Evolutionary conservation across 2,888 invertebrate genomes (phyloP).

Genomic region (Eupithecia exiguata): DNA sequence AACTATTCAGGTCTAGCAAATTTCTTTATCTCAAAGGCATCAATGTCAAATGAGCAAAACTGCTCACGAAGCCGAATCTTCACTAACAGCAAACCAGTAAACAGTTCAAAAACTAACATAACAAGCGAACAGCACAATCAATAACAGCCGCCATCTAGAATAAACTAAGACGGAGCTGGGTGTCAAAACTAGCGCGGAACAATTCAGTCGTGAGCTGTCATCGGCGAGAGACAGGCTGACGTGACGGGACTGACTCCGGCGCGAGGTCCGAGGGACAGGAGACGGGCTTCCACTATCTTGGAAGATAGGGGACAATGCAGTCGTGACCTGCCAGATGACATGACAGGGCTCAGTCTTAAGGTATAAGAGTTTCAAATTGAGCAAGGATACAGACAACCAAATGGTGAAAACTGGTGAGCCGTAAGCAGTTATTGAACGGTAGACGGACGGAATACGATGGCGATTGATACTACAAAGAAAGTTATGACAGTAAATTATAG

Average conservation of each 20-base stretch:
- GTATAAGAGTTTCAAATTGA: background rate
- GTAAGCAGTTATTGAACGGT: background rate
- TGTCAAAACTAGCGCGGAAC: slow-evolving; percentile 64
- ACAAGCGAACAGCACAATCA: slow-evolving; percentile 48
- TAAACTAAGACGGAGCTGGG: slow-evolving; percentile 57
- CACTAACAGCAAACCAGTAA: background rate
- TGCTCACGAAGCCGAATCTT: background rate
- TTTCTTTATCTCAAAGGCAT: background rate
- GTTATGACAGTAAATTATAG: no score
- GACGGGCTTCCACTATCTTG: slow-evolving; percentile 19
- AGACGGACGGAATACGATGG: background rate
- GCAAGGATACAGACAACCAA: background rate
- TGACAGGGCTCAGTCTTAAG: background rate
- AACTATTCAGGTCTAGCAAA: background rate
- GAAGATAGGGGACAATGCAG: background rate
- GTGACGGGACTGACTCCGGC: slow-evolving; percentile 61
- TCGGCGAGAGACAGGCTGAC: slow-evolving; percentile 70
- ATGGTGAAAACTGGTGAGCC: background rate
- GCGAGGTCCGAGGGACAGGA: slow-evolving; percentile 45
- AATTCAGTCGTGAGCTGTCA: slow-evolving; percentile 77
- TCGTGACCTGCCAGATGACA: slow-evolving; percentile 4
- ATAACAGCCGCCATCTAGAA: slow-evolving; percentile 54
- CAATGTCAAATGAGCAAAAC: background rate
- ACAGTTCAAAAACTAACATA: slow-evolving; percentile 21
- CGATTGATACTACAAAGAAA: background rate